These are phyloP conservation scores for Dasyurus viverrinus DNA, from an alignment of 2,113 vertebrate genomes.

Conservation along the genomic window DNA sequence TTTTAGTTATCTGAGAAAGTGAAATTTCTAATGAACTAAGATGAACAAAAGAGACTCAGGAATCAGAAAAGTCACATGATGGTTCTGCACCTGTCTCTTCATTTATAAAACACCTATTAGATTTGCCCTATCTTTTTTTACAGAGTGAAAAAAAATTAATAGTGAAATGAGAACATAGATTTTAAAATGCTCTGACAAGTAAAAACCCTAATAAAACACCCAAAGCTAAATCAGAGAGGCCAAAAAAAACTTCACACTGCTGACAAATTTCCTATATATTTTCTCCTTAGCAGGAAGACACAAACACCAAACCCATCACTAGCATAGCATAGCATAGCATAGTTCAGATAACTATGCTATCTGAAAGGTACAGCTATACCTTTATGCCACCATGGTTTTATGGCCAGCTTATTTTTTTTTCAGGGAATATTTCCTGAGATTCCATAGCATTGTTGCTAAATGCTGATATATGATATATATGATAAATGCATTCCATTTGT, in stretches of 20 bases:
- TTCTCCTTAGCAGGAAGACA: background rate
- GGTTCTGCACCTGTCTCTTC: background rate
- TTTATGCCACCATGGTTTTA: background rate
- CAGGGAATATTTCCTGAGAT: background rate
- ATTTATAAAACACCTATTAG: background rate
- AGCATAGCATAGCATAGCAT: background rate
- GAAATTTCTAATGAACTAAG: background rate
- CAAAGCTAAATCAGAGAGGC: background rate
- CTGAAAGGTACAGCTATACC: background rate
- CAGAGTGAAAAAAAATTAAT: background rate
- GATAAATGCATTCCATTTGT: background rate
- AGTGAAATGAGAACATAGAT: background rate
- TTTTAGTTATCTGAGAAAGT: background rate
- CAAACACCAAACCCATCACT: background rate
- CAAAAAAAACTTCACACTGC: background rate
- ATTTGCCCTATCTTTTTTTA: background rate
- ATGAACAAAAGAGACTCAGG: background rate
- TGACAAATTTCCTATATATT: background rate
- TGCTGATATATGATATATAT: no score
- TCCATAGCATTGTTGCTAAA: background rate
- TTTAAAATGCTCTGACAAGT: background rate
- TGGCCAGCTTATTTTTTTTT: background rate
- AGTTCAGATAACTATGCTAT: background rate
- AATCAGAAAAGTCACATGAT: background rate
- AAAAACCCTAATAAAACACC: background rate